A percentile compares a stretch with the other conserved stretches of the same genome.
These are phyloP conservation scores for Neopipo cinnamomea DNA, from an alignment of 2,113 vertebrate species.

Conservation along the genomic window DNA sequence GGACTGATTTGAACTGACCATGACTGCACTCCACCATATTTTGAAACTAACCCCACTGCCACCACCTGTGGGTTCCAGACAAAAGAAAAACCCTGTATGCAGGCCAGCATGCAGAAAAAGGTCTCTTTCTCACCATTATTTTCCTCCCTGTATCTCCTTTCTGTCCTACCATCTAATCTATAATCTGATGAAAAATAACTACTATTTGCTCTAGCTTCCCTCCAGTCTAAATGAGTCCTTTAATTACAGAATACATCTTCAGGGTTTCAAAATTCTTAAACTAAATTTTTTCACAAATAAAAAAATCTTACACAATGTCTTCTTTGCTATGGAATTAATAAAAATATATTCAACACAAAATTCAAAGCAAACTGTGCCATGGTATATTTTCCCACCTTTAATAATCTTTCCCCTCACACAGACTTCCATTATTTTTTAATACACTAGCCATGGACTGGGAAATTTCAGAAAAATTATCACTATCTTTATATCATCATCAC, in stretches of 20 bases:
- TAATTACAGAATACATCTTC: neutral
- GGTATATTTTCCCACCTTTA: neutral
- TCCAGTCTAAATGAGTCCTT: neutral
- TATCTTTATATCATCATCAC: neutral
- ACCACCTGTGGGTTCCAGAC: neutral
- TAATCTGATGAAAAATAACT: neutral
- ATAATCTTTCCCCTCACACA: neutral
- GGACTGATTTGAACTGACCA: conserved; percentile 1
- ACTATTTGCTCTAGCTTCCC: neutral
- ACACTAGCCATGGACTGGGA: neutral
- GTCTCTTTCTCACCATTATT: neutral
- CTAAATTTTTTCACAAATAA: neutral
- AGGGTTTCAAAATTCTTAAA: neutral
- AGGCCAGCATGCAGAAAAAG: neutral
- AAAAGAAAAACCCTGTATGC: neutral
- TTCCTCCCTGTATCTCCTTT: neutral
- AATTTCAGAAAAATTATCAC: neutral
- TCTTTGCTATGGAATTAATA: neutral
- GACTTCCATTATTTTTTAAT: neutral
- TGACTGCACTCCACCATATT: neutral
- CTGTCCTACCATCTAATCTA: neutral
- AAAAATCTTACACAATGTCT: neutral
- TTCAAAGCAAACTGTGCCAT: neutral
- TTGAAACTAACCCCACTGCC: neutral
- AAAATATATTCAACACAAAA: neutral